These are phyloP conservation scores for Lampropteryx suffumata DNA, from an alignment of 2,888 invertebrate species.

Conservation along the genomic window DNA sequence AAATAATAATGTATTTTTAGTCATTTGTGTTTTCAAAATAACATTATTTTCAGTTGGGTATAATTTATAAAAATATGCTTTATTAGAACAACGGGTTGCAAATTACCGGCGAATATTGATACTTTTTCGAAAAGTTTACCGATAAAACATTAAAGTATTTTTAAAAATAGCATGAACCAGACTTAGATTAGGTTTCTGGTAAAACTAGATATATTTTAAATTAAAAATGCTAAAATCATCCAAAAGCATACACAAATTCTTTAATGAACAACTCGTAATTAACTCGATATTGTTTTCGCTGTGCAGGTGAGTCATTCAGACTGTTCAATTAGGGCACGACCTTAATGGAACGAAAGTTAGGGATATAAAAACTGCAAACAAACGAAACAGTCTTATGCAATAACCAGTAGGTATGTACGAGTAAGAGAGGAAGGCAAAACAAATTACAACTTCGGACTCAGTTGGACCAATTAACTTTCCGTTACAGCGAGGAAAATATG, in stretches of 20 bases:
- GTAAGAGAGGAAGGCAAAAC: constrained; percentile 69
- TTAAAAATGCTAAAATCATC: too few species aligned
- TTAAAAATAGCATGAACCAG: too few species aligned
- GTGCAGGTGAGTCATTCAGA: constrained; percentile 19
- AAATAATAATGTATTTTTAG: neutral
- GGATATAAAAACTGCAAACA: constrained; percentile 53
- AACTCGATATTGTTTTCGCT: constrained; percentile 33
- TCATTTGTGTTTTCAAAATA: too few species aligned
- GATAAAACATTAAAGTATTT: too few species aligned
- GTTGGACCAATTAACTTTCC: constrained; percentile 81
- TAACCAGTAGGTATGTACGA: constrained; percentile 57
- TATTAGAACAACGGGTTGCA: too few species aligned
- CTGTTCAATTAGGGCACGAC: constrained; percentile 28
- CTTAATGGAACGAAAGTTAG: constrained; percentile 49
- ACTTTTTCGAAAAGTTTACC: too few species aligned
- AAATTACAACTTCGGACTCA: constrained; percentile 77
- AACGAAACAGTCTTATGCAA: constrained; percentile 53
- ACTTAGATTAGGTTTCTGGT: too few species aligned
- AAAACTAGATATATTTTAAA: too few species aligned
- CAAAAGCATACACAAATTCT: too few species aligned
- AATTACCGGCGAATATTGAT: too few species aligned
- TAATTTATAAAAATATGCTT: too few species aligned
- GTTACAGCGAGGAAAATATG: constrained; percentile 78
- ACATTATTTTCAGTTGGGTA: too few species aligned
- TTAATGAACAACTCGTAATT: constrained; percentile 21